These are phyloP conservation scores for Xestia ashworthii DNA, from an alignment of 2,888 invertebrate genomes.

Conservation along the genomic window DNA sequence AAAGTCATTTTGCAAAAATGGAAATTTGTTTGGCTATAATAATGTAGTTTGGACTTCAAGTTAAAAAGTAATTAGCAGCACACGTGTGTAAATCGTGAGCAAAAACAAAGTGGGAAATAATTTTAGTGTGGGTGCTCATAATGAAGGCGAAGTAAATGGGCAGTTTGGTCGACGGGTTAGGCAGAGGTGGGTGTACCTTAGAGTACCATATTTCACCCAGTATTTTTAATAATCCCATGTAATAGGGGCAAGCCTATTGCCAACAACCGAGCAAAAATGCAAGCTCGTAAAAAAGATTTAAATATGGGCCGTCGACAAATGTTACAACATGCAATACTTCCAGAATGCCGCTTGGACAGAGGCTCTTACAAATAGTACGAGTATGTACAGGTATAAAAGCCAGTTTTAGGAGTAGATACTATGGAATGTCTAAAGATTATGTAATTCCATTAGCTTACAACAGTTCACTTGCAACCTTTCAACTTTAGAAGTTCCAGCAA, in stretches of 20 bases:
- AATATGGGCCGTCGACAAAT: neutral
- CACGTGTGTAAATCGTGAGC: neutral
- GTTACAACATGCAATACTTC: slow-evolving; percentile 18
- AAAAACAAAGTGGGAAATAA: neutral
- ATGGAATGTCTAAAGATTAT: neutral
- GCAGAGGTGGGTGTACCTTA: neutral
- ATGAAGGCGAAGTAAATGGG: slow-evolving; percentile 22
- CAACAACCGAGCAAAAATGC: neutral
- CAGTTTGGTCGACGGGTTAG: neutral
- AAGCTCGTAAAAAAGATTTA: slow-evolving; percentile 11
- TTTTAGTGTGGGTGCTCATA: neutral
- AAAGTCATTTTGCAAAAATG: neutral
- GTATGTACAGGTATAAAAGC: neutral
- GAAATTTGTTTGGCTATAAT: neutral
- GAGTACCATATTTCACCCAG: neutral
- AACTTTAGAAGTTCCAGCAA: neutral
- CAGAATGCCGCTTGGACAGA: neutral
- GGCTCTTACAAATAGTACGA: neutral
- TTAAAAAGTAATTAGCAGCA: neutral
- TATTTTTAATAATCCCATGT: neutral
- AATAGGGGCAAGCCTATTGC: neutral
- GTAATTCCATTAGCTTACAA: neutral
- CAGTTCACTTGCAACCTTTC: neutral
- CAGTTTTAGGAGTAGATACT: neutral
- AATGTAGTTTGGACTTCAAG: neutral